A percentile compares a stretch with the other conserved stretches of the same genome.
Evolutionary conservation across 1,140 invertebrate genomes (phyloP).

Genomic region (Gryllus bimaculatus): DNA sequence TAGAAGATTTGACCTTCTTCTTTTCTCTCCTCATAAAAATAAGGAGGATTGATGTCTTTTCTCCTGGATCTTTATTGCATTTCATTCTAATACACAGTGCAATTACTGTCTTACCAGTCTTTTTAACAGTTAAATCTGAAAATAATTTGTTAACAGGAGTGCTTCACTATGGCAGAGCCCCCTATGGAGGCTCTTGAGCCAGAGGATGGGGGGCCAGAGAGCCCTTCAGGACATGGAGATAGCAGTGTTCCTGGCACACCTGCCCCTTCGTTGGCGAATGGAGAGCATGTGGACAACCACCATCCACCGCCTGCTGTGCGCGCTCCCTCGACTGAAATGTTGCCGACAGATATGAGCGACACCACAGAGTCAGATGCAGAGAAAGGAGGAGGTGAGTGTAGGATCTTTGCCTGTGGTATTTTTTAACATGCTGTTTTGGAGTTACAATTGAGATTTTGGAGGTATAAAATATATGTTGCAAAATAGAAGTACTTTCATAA

Average conservation of each 20-base stretch:
- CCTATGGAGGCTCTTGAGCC: slow-evolving; percentile 2
- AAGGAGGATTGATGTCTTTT: too few relatives aligned
- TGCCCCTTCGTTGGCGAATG: neutral
- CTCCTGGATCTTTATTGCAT: too few relatives aligned
- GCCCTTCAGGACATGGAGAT: neutral
- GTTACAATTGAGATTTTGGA: neutral
- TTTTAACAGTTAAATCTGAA: too few relatives aligned
- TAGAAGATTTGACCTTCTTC: too few relatives aligned
- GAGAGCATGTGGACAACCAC: neutral
- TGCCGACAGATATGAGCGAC: slow-evolving; percentile 70
- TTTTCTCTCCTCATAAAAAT: too few relatives aligned
- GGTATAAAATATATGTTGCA: neutral
- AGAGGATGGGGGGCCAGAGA: neutral
- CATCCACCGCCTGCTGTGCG: neutral
- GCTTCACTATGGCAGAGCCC: slow-evolving; percentile 15
- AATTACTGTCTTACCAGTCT: too few relatives aligned
- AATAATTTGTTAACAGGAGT: neutral
- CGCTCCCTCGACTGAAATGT: slow-evolving; percentile 22
- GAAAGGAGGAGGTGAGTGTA: slow-evolving; percentile 31
- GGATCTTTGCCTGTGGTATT: neutral
- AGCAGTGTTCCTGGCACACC: neutral
- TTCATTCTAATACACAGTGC: too few relatives aligned
- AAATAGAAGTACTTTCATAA: too few relatives aligned
- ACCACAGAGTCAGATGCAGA: slow-evolving; percentile 72
- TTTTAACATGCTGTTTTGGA: neutral